Evolutionary conservation across 2,797 vertebrate genomes (phyloP).

Genomic region (Harpagifer antarcticus): DNA sequence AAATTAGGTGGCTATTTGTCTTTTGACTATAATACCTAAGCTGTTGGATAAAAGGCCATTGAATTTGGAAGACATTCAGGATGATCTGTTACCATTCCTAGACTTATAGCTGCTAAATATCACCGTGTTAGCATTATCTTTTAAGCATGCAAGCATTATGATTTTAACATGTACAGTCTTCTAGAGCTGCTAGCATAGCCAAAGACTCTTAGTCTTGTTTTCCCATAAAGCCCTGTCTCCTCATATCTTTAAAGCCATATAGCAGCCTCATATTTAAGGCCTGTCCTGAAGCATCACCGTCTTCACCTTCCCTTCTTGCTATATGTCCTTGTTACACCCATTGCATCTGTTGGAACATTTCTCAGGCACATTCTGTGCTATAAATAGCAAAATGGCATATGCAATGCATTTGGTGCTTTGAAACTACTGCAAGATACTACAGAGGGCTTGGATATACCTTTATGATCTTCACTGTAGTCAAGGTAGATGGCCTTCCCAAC

Average conservation of each 20-base stretch:
- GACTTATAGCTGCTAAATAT: neutral
- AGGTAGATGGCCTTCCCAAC: neutral
- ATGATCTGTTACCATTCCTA: neutral
- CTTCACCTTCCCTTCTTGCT: constrained; percentile 47
- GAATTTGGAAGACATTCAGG: neutral
- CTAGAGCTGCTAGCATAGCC: neutral
- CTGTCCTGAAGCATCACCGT: constrained; percentile 50
- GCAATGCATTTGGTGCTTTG: constrained; percentile 38
- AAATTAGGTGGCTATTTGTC: neutral
- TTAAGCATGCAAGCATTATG: neutral
- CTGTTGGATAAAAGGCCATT: neutral
- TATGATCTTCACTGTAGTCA: neutral
- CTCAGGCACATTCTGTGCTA: constrained; percentile 54
- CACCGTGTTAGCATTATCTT: neutral
- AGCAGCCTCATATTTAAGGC: constrained; percentile 16
- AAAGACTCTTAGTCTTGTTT: neutral
- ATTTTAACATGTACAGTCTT: constrained; percentile 1
- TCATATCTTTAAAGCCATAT: constrained; percentile 19
- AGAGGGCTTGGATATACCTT: neutral
- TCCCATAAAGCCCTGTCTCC: neutral
- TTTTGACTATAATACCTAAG: neutral
- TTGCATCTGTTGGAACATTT: constrained; percentile 65
- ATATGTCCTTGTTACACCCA: constrained; percentile 50
- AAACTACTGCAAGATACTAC: constrained; percentile 25
- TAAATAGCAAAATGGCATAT: constrained; percentile 67